Evolutionary conservation across 1,140 invertebrate genomes (phyloP).

Genomic region (Ganaspis sp.): DNA sequence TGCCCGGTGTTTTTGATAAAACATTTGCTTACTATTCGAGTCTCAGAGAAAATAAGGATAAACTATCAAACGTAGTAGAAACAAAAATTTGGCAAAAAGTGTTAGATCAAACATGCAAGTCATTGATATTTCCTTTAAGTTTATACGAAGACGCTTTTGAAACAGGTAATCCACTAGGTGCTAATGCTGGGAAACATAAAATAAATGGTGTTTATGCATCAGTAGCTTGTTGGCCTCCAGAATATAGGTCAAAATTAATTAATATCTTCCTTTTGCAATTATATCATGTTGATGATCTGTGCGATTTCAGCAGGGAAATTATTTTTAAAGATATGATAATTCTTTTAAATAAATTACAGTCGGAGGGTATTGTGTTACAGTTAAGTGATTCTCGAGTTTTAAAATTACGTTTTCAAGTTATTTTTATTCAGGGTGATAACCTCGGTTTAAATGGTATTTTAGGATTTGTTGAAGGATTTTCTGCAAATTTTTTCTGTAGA

Average conservation of each 20-base stretch:
- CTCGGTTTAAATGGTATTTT: slow-evolving; percentile 38
- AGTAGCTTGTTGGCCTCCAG: slow-evolving; percentile 44
- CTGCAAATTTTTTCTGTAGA: slow-evolving; percentile 48
- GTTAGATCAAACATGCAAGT: slow-evolving; percentile 7
- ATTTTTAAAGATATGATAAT: neutral
- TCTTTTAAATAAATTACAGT: slow-evolving; percentile 35
- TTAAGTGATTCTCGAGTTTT: slow-evolving; percentile 14
- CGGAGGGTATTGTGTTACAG: slow-evolving; percentile 36
- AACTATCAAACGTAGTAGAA: slow-evolving; percentile 32
- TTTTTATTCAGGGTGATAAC: slow-evolving; percentile 45
- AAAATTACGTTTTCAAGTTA: slow-evolving; percentile 37
- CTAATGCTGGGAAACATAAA: slow-evolving; percentile 38
- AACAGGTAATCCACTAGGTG: slow-evolving; percentile 40
- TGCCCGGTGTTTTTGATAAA: slow-evolving; percentile 33
- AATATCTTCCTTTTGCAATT: slow-evolving; percentile 49
- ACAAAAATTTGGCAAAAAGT: slow-evolving; percentile 40
- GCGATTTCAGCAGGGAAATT: slow-evolving; percentile 30
- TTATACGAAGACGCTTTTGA: slow-evolving; percentile 51
- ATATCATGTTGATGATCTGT: slow-evolving; percentile 43
- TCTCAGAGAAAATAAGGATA: neutral
- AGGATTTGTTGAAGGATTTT: slow-evolving; percentile 43
- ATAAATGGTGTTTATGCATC: slow-evolving; percentile 42
- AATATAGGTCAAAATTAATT: slow-evolving; percentile 43
- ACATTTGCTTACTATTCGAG: slow-evolving; percentile 25
- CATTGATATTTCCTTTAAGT: slow-evolving; percentile 43